Percentiles rank a stretch among this genome's conserved stretches.
These are phyloP conservation scores for Sarcophaga peregrina DNA, from an alignment of 1,140 invertebrate species.

Conservation along the genomic window DNA sequence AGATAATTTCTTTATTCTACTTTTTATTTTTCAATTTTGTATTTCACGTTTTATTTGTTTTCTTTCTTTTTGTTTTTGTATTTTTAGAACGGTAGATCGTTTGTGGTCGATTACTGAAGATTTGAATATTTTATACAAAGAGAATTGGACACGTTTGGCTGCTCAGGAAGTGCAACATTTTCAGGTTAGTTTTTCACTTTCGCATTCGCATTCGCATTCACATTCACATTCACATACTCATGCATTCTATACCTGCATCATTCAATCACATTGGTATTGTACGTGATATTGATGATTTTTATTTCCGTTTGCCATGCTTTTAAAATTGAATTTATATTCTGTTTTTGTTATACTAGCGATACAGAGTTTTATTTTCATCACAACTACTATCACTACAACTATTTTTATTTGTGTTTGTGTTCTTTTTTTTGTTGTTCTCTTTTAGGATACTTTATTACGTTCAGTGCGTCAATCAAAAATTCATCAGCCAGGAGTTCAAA, in stretches of 20 bases:
- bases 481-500: constrained; percentile 60
- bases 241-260: neutral
- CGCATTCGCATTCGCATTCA: neutral
- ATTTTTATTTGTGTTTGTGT: neutral
- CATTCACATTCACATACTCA: neutral
- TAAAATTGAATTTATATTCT: constrained; percentile 23
- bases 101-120: constrained; percentile 95
- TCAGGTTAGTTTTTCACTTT: constrained; percentile 70
- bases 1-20: too few species aligned
- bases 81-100: constrained; percentile 76
- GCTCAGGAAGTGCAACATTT: constrained; percentile 87
- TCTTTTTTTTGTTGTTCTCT: constrained; percentile 41
- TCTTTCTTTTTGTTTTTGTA: constrained; percentile 27
- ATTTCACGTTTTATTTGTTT: neutral
- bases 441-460: constrained; percentile 65
- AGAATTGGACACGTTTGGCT: constrained; percentile 91
- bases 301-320: constrained; percentile 2
- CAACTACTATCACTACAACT: neutral
- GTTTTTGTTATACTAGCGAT: neutral
- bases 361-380: neutral
- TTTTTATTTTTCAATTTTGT: constrained; percentile 7
- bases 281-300: constrained; percentile 29
- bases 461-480: constrained; percentile 65
- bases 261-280: neutral
- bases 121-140: constrained; percentile 92